Conservation (phyloP, 2,888 invertebrate species). For the Chamaedrilus cognettii region DNA sequence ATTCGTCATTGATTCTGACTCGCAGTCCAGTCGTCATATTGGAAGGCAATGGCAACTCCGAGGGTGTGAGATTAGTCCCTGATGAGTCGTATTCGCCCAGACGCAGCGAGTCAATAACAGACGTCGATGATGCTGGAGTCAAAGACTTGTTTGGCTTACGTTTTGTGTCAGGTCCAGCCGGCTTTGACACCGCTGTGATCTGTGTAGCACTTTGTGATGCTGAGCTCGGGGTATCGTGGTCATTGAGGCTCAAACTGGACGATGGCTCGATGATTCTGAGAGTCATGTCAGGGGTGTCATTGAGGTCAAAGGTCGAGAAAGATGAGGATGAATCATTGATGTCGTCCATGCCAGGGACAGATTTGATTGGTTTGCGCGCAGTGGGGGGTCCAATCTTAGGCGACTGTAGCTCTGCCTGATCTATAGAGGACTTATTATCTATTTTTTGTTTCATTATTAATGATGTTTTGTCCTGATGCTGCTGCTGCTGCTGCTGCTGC, state of each 20-base stretch:
- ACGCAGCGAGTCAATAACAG: neutral
- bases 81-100: neutral
- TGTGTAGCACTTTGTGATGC: too few relatives aligned
- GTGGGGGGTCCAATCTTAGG: neutral
- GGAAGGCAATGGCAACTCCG: neutral
- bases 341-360: constrained; percentile 3
- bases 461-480: too few relatives aligned
- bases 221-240: too few relatives aligned
- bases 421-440: too few relatives aligned
- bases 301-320: constrained; percentile 1
- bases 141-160: neutral
- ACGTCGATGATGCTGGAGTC: neutral
- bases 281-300: constrained; percentile 2
- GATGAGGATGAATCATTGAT: constrained; percentile 8
- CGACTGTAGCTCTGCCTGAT: too few relatives aligned
- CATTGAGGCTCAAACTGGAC: too few relatives aligned
- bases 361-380: neutral
- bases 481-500: too few relatives aligned
- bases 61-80: neutral
- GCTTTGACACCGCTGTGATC: too few relatives aligned
- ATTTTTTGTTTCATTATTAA: too few relatives aligned
- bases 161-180: neutral
- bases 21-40: neutral
- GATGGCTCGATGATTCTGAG: neutral
- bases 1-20: neutral